Evolutionary conservation across 2,888 invertebrate species (phyloP).

Genomic region (Coleophora deauratella): DNA sequence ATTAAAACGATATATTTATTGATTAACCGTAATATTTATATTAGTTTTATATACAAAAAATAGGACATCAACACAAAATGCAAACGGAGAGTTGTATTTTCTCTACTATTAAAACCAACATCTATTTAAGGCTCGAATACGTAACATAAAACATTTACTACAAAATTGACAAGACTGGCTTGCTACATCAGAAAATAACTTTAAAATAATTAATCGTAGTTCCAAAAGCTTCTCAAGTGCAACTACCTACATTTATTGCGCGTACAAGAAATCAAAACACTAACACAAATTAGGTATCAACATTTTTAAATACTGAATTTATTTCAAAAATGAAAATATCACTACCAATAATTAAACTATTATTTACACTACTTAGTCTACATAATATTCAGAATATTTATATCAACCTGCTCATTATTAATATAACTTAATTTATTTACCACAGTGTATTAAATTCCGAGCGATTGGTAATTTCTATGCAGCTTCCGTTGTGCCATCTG

Average conservation of each 20-base stretch:
- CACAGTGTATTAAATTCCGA: slow-evolving; percentile 16
- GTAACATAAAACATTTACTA: neutral
- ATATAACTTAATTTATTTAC: slow-evolving; percentile 30
- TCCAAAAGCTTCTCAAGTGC: slow-evolving; percentile 39
- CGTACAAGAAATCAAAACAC: slow-evolving; percentile 45
- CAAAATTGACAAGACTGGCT: slow-evolving; percentile 17
- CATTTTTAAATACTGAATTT: slow-evolving; percentile 63
- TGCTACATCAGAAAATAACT: slow-evolving; percentile 23
- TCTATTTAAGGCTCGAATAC: slow-evolving; percentile 6
- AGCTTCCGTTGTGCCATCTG: slow-evolving; percentile 39
- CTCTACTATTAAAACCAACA: slow-evolving; percentile 17
- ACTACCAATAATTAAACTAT: slow-evolving; percentile 51
- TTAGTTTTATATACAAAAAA: slow-evolving; percentile 66
- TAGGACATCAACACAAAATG: slow-evolving; percentile 69
- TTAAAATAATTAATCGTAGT: slow-evolving; percentile 27
- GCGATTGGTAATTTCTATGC: slow-evolving; percentile 19
- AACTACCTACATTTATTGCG: slow-evolving; percentile 43
- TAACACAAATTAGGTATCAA: slow-evolving; percentile 33
- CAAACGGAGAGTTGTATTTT: slow-evolving; percentile 44
- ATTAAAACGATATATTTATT: slow-evolving; percentile 70
- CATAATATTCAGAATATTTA: slow-evolving; percentile 44
- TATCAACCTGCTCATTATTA: slow-evolving; percentile 61
- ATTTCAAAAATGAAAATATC: slow-evolving; percentile 50
- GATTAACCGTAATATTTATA: slow-evolving; percentile 66
- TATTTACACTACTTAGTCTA: slow-evolving; percentile 58